Base-by-base conservation (phyloP, 2,888 invertebrate species). In the Ornithoptera priamus region DNA sequence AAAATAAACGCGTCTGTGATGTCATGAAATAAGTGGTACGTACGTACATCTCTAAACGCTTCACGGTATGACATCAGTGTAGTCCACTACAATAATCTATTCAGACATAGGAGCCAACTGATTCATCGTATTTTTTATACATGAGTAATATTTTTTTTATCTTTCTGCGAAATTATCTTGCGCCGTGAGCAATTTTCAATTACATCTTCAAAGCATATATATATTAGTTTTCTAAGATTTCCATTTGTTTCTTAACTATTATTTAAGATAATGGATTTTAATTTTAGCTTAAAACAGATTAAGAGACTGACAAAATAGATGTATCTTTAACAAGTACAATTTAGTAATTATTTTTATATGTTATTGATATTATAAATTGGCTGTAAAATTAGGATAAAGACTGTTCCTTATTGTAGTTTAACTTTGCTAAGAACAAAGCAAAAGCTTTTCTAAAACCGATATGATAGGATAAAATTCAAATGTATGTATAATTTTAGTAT, bases 1-100 rank as follows among this genome's bases (percentile, higher is more conserved):
- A 89, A 87, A 86, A 89, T 90, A 90, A 85, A 85, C 83, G 82
- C 77, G 80, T 77, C 81, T 89, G 89, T 91, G 91, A 91, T 90
- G 91, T 91, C 90, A 91, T 87, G 82, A 86, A 86, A 84, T 78
- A 77, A 79, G 85, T 87, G 87, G 30, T 30, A 30, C 30, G 87
- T 89, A 88, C 90, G 88, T 87, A 88, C 82, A 72, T 81, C 78
- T 78, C 76, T 78, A 87, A 85, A 86, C 87, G 86, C 85, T 85
- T 84, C 80, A 75, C 82, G 79, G 82, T 87, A 89, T 90, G 91
- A 90, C 91, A 91, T 91, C 90, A 91, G 88, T 83, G 73, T 81
- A 76, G 74, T 79, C 81, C 77, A 81, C 80, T 77, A 77, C 83
- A 80, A 84, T 85, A 85, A 84, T 87, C 82, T 85, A 85, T 81